A percentile compares a stretch with the other conserved stretches of the same genome.
These are phyloP conservation scores for Myripristis jacobus DNA, from an alignment of 2,797 vertebrate species.

Conservation along the genomic window DNA sequence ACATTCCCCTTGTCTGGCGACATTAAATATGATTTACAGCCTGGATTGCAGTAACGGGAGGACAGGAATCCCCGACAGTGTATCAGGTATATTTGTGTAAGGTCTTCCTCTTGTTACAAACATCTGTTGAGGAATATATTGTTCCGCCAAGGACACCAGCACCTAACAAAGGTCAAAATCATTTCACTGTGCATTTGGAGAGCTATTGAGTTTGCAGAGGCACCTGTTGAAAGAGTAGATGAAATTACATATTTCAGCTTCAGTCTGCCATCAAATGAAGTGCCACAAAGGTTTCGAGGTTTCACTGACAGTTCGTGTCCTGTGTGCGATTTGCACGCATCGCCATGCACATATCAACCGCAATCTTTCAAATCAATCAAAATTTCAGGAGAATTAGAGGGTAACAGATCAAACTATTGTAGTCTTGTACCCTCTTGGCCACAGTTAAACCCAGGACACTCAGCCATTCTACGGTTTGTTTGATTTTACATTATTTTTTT, in stretches of 20 bases:
- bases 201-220: conserved; percentile 44
- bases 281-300: conserved; percentile 32
- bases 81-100: conserved; percentile 64
- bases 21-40: conserved; percentile 72
- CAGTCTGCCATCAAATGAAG: conserved; percentile 44
- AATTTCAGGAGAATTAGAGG: conserved; percentile 35
- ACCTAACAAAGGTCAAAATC: conserved; percentile 43
- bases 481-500: conserved; percentile 19
- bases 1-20: conserved; percentile 67
- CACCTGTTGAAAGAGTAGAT: conserved; percentile 70
- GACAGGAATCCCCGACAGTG: conserved; percentile 63
- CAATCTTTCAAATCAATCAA: conserved; percentile 31
- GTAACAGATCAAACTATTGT: conserved; percentile 25
- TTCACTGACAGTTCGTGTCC: conserved; percentile 20
- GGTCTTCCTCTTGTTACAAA: conserved; percentile 57
- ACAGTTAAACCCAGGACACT: conserved; percentile 29
- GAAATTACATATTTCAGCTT: conserved; percentile 65
- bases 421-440: conserved; percentile 7
- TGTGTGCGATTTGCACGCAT: background rate
- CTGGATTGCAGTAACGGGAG: conserved; percentile 26
- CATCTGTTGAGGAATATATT: conserved; percentile 63
- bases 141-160: conserved; percentile 48
- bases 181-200: conserved; percentile 59
- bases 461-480: conserved; percentile 7
- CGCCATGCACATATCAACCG: conserved; percentile 4